Evolutionary conservation across 2,888 invertebrate genomes (phyloP), one percentile per base, ranked within the genome.

Genomic region (Atrina japonica): DNA sequence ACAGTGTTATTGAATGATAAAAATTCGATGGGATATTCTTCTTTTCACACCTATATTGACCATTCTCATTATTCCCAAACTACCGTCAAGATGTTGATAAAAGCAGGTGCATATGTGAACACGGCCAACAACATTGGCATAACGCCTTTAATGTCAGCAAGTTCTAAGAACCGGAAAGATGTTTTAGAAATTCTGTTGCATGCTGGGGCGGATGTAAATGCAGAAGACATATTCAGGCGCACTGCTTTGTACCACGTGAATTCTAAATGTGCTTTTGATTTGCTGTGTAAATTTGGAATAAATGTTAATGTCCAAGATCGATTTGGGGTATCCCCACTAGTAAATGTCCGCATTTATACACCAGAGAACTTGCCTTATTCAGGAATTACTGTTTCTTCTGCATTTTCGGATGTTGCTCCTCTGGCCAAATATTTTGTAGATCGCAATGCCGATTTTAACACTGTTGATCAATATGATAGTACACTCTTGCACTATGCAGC

Each of bases 401-500:
- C 64, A 18, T 35, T 65, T 11, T 60, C 65, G 3, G 27, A 53
- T 14, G 25, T 47, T 41, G 41, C 27, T 2, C 49, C 68, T 21
- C 21, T 73, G 23, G 64, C 68, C 14, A 35, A 47, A 1, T 27
- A 58, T 18, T 65, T 73, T 29, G 40, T 68, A 14, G 65, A 53
- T 3, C n/a, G 27, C 2, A 65, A 68, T 16, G n/a, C 65, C 27
- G 52, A 64, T 35, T n/a, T 50, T 1, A 61, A 61, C 41, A 18
- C n/a, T 3, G 14, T 25, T 29, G 73, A 73, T 30, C 65, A n/a
- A 40, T 56, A 65, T 56, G 73, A 65, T 41, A 59, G 68, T 3
- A 47, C 73, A 21, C 35, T 68, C 5, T 41, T 73, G 23, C 73
- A 68, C 47, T 73, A 66, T 56, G 73, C 60, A 5, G 68, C 73